These are phyloP conservation scores for Oreotrochilus melanogaster DNA, from an alignment of 2,113 vertebrate species.

Conservation along the genomic window DNA sequence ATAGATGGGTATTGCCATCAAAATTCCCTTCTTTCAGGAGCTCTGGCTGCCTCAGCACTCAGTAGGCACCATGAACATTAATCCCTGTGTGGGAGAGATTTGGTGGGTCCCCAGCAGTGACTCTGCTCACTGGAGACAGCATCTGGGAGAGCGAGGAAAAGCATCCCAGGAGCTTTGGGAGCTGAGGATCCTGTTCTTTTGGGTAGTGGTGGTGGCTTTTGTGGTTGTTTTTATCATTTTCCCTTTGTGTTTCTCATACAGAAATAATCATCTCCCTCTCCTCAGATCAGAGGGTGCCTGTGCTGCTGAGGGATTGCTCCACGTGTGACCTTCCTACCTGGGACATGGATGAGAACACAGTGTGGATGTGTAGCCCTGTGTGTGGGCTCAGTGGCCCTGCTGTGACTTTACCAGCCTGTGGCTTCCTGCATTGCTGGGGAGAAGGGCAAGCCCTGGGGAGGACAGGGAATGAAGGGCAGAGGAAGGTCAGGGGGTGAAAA, in stretches of 20 bases:
- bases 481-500: neutral
- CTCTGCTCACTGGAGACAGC: neutral
- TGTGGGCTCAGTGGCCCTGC: neutral
- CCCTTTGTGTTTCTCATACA: neutral
- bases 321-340: fast-evolving
- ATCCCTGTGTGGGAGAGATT: neutral
- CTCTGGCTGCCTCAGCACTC: neutral
- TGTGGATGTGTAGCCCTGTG: neutral
- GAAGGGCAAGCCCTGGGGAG: neutral
- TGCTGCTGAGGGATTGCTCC: neutral
- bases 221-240: neutral
- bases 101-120: neutral
- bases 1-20: neutral
- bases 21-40: neutral
- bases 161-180: fast-evolving
- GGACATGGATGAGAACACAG: neutral
- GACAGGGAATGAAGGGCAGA: neutral
- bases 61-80: neutral
- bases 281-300: neutral
- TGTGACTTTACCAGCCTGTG: neutral
- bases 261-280: neutral
- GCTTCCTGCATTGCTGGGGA: neutral
- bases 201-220: neutral
- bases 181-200: neutral
- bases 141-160: neutral